Conservation (phyloP, 2,113 vertebrate species). For the Capra hircus region DNA sequence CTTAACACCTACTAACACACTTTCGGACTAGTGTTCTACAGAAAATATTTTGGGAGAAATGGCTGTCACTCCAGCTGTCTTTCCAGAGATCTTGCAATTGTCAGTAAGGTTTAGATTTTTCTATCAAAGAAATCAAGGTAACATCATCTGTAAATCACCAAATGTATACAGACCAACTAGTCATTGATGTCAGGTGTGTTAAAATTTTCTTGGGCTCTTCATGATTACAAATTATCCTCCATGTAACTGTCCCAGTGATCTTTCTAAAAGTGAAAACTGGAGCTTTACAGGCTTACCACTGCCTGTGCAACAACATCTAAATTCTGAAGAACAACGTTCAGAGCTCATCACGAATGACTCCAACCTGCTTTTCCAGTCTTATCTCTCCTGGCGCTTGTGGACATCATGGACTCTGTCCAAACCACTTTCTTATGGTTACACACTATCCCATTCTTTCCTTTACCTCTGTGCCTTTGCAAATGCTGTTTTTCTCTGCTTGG, state of each 20-base stretch:
- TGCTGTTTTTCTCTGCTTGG: background rate
- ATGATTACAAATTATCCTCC: background rate
- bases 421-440: background rate
- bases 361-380: background rate
- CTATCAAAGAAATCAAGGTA: constrained; percentile 23
- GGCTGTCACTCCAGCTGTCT: background rate
- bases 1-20: background rate
- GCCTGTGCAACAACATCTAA: background rate
- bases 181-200: background rate
- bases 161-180: background rate
- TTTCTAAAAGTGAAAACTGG: background rate
- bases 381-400: background rate
- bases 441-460: background rate
- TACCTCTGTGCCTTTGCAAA: background rate
- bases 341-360: background rate
- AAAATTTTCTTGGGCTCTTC: background rate
- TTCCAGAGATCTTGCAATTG: background rate
- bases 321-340: background rate
- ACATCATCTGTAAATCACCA: background rate
- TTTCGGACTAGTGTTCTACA: background rate
- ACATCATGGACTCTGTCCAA: background rate
- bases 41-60: background rate
- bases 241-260: background rate
- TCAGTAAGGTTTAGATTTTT: background rate
- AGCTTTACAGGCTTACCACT: background rate